These are phyloP conservation scores for Clarias platycephalus DNA, from an alignment of 2,797 vertebrate species.

Conservation along the genomic window DNA sequence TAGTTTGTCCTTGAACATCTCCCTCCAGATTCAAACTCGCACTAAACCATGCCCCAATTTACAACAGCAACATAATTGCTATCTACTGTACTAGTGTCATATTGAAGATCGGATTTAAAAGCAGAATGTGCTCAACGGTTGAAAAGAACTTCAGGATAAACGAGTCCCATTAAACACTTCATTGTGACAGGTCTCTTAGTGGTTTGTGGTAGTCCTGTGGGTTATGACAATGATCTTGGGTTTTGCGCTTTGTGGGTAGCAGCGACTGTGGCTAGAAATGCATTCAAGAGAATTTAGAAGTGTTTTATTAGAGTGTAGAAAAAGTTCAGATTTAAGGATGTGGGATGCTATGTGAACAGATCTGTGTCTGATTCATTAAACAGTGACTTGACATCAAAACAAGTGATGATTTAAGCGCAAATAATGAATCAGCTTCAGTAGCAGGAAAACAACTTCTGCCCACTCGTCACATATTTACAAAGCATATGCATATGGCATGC, in stretches of 20 bases:
- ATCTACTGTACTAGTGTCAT: not conserved
- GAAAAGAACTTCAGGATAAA: not conserved
- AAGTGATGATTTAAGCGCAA: not conserved
- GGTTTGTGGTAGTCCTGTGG: conserved; percentile 15
- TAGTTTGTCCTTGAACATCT: not conserved
- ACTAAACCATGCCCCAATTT: not conserved
- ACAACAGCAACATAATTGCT: not conserved
- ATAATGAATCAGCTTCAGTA: not conserved
- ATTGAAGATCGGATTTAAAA: not conserved
- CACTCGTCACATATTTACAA: not conserved
- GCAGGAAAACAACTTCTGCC: not conserved
- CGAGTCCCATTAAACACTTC: not conserved
- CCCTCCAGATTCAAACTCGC: not conserved
- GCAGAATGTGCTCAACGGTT: not conserved
- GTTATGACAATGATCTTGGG: conserved; percentile 5
- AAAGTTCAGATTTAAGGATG: not conserved
- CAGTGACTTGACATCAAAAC: not conserved
- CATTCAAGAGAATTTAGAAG: not conserved
- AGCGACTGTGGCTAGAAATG: conserved; percentile 25
- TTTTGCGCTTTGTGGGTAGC: not conserved
- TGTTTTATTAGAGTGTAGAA: not conserved
- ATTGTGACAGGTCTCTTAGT: not conserved
- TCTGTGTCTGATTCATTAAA: not conserved
- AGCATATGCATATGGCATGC: not conserved
- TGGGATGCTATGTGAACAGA: not conserved